These are phyloP conservation scores for Parotocinclus haroldoi DNA, from an alignment of 2,797 vertebrate species.

Conservation along the genomic window DNA sequence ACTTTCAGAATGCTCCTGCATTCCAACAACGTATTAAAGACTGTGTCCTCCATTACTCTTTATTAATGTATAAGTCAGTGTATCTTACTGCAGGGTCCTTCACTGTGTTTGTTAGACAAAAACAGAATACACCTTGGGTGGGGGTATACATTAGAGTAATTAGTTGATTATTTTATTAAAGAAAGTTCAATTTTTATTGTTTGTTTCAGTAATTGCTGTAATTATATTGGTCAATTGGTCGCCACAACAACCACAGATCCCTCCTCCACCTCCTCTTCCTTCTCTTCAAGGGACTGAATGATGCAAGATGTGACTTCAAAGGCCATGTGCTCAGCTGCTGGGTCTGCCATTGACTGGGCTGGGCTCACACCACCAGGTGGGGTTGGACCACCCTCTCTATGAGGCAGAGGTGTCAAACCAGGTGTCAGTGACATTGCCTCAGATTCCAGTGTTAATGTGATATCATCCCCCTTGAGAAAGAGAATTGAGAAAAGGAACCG, in stretches of 20 bases:
- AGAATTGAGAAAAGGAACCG: not conserved
- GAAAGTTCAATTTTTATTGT: conserved; percentile 10
- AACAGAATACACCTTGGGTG: conserved; percentile 38
- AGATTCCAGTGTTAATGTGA: conserved; percentile 83
- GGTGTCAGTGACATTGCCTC: conserved; percentile 79
- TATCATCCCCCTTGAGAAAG: conserved; percentile 74
- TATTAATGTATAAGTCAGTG: conserved; percentile 29
- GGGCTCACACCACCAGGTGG: conserved; percentile 69
- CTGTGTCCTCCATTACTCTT: conserved; percentile 19
- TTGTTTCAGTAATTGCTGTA: not conserved
- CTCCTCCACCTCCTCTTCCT: conserved; percentile 71
- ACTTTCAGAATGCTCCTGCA: conserved; percentile 3
- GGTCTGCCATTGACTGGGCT: conserved; percentile 53
- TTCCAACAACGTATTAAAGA: conserved; percentile 2
- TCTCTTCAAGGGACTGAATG: conserved; percentile 84
- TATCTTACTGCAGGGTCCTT: conserved; percentile 7
- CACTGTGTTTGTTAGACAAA: conserved; percentile 4
- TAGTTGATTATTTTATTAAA: conserved; percentile 62
- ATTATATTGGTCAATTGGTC: conserved; percentile 61
- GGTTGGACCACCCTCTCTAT: conserved; percentile 70
- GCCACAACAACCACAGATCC: conserved; percentile 57
- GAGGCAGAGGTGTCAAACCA: conserved; percentile 71
- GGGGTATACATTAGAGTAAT: conserved; percentile 61
- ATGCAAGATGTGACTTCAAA: conserved; percentile 86
- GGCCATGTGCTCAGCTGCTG: conserved; percentile 65